Evolutionary conservation across 1,140 invertebrate species (phyloP).

Genomic region (Leucophenga varia): DNA sequence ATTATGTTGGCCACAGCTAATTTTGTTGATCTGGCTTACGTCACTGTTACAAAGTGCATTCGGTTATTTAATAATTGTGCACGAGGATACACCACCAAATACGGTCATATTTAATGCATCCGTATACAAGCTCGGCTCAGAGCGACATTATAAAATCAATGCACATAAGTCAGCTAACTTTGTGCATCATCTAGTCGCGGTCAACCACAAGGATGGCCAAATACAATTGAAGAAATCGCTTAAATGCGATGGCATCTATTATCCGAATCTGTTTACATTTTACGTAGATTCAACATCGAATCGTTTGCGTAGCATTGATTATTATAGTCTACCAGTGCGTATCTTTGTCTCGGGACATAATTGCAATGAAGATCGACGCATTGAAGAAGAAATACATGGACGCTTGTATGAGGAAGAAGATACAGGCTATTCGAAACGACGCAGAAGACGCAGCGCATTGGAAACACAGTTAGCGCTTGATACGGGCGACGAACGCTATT

Average conservation of each 20-base stretch:
- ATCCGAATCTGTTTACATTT: constrained; percentile 80
- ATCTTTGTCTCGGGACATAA: constrained; percentile 74
- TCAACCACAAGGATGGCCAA: constrained; percentile 72
- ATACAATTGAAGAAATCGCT: constrained; percentile 72
- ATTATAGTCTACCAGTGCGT: constrained; percentile 77
- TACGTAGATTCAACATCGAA: constrained; percentile 84
- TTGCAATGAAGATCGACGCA: constrained; percentile 66
- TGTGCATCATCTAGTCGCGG: constrained; percentile 73
- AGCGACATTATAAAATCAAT: constrained; percentile 74
- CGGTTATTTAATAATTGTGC: constrained; percentile 70
- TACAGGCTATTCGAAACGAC: constrained; percentile 43
- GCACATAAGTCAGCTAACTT: constrained; percentile 76
- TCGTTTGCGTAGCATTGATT: constrained; percentile 75
- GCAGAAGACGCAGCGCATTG: constrained; percentile 29
- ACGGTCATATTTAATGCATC: constrained; percentile 77
- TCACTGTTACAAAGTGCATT: constrained; percentile 11
- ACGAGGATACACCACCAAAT: constrained; percentile 67
- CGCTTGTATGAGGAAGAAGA: constrained; percentile 59
- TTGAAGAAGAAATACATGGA: constrained; percentile 58
- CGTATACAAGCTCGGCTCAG: constrained; percentile 73
- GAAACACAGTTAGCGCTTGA: constrained; percentile 4
- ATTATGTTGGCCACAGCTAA: constrained; percentile 11
- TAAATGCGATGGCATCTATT: constrained; percentile 78
- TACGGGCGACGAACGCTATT: constrained; percentile 29
- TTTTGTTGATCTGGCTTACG: constrained; percentile 15